These are phyloP conservation scores for Phaedon cochleariae DNA, from an alignment of 2,888 invertebrate genomes.

Conservation along the genomic window DNA sequence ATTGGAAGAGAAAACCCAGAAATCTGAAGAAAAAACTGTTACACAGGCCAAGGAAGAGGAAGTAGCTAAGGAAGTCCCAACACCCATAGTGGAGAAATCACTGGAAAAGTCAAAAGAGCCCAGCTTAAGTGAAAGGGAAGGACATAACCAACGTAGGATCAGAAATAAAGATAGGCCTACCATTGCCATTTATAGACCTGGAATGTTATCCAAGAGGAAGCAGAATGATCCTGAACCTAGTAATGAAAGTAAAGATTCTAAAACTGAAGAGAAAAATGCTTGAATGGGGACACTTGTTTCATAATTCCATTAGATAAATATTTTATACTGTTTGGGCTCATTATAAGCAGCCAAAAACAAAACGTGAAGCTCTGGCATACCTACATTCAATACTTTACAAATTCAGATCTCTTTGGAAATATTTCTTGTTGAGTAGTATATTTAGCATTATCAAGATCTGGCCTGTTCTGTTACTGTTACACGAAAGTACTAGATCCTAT, in stretches of 20 bases:
- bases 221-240: slow-evolving; percentile 66
- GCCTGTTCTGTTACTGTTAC: no score
- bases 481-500: no score
- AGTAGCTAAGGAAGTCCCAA: slow-evolving; percentile 22
- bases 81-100: slow-evolving; percentile 26
- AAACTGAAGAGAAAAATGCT: slow-evolving; percentile 30
- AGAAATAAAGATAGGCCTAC: slow-evolving; percentile 84
- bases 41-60: slow-evolving; percentile 31
- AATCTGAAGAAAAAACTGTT: slow-evolving; percentile 22
- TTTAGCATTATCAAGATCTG: no score
- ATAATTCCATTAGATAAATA: no score
- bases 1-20: slow-evolving; percentile 8
- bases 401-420: no score
- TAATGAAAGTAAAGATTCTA: slow-evolving; percentile 40
- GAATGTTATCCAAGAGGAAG: slow-evolving; percentile 82
- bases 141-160: slow-evolving; percentile 61
- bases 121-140: slow-evolving; percentile 35
- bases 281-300: no score
- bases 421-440: no score
- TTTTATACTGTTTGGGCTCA: no score
- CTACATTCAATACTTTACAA: no score
- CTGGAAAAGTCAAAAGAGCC: slow-evolving; percentile 35
- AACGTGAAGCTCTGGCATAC: no score
- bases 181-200: slow-evolving; percentile 89
- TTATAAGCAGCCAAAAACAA: no score